Conservation (phyloP, 2,113 vertebrate genomes). For the Cephalopholis sonnerati region DNA sequence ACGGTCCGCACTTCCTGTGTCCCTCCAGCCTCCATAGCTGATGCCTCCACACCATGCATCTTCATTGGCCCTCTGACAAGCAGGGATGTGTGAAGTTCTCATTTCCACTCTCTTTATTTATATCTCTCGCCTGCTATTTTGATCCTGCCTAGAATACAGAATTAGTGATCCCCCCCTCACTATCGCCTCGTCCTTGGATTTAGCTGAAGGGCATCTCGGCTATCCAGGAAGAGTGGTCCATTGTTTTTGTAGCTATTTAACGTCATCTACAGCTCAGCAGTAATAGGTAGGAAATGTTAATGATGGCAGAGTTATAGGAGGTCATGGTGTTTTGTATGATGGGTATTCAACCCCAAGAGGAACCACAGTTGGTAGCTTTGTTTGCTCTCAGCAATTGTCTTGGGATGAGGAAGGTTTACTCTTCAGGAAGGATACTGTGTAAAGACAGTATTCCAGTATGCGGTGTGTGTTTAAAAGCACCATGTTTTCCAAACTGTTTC, state of each 20-base stretch:
- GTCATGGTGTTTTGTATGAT: conserved; percentile 42
- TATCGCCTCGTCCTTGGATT: conserved; percentile 84
- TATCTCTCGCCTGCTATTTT: conserved; percentile 88
- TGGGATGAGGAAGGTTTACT: conserved; percentile 12
- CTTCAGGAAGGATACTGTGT: neutral
- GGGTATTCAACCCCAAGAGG: conserved; percentile 29
- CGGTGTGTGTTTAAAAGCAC: neutral
- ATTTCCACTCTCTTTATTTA: conserved; percentile 90
- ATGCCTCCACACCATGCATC: conserved; percentile 83
- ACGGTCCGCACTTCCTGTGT: conserved; percentile 43
- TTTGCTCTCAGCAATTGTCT: neutral
- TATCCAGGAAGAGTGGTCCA: conserved; percentile 75
- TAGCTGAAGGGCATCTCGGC: conserved; percentile 88
- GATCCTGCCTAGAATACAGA: conserved; percentile 89
- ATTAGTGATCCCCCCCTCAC: conserved; percentile 80
- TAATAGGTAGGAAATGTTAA: conserved; percentile 55
- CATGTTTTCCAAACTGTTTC: neutral
- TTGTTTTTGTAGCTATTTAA: conserved; percentile 75
- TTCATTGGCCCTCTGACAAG: conserved; percentile 88
- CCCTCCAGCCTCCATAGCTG: conserved; percentile 43
- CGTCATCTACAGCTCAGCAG: conserved; percentile 42
- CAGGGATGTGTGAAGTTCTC: conserved; percentile 88
- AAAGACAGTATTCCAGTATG: neutral
- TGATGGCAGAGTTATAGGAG: conserved; percentile 40
- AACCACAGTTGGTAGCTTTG: conserved; percentile 7